phyloP scores from a whole-genome alignment of 2,797 vertebrate species.

The Tangara arthus region DNA sequence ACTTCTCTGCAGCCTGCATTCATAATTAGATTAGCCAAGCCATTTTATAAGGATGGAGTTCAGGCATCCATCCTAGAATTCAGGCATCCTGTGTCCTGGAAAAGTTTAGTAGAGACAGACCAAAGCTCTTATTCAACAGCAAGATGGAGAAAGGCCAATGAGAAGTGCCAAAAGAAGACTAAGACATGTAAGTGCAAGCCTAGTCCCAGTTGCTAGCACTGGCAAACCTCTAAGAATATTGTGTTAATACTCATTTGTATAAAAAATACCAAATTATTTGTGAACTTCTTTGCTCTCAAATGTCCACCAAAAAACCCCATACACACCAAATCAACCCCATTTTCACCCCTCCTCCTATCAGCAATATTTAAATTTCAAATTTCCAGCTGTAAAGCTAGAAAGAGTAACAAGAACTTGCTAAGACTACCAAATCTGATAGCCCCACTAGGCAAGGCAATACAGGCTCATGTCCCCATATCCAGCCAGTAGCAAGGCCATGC shows the following conservation, averaged over 20 bases:
- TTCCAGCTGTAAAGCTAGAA: background rate
- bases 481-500: background rate
- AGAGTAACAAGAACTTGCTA: background rate
- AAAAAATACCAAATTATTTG: background rate
- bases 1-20: background rate
- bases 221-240: background rate
- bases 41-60: background rate
- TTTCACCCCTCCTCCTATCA: background rate
- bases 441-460: background rate
- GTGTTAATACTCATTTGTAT: background rate
- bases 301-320: rapidly evolving
- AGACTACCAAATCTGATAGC: background rate
- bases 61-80: background rate
- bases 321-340: background rate
- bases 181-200: background rate
- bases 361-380: background rate
- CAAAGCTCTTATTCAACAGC: background rate
- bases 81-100: background rate
- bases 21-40: background rate
- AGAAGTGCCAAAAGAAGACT: background rate
- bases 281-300: background rate
- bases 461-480: background rate
- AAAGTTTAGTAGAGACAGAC: background rate
- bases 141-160: background rate
- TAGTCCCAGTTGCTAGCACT: background rate